Evolutionary conservation across 1,140 invertebrate species (phyloP).

Genomic region (Rhagoletis zephyria): DNA sequence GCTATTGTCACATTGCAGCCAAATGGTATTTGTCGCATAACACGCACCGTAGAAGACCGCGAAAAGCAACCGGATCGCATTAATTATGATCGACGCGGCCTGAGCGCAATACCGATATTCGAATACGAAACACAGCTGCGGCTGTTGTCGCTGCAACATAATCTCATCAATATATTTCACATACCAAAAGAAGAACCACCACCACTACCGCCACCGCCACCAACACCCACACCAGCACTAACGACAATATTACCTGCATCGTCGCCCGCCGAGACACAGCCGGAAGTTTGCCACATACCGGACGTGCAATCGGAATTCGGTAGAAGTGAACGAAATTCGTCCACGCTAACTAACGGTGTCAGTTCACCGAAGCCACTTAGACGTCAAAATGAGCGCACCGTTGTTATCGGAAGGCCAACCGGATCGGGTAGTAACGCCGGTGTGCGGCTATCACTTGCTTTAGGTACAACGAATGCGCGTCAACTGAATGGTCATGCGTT

Average conservation of each 20-base stretch:
- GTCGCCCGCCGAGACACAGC: not conserved
- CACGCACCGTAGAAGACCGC: slow-evolving; percentile 79
- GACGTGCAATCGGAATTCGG: not conserved
- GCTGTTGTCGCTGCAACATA: slow-evolving; percentile 91
- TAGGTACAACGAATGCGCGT: not conserved
- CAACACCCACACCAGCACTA: not conserved
- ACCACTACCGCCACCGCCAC: slow-evolving; percentile 5
- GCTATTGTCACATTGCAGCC: slow-evolving; percentile 68
- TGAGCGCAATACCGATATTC: slow-evolving; percentile 85
- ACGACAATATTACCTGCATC: no score
- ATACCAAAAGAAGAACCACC: slow-evolving; percentile 70
- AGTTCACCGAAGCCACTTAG: not conserved
- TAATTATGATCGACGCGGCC: slow-evolving; percentile 82
- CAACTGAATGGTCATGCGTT: slow-evolving; percentile 9
- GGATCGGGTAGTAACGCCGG: not conserved
- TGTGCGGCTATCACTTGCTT: slow-evolving; percentile 48
- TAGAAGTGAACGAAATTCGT: not conserved
- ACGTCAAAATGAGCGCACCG: slow-evolving; percentile 1
- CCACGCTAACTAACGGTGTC: not conserved
- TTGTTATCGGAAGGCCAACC: not conserved
- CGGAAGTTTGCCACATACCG: not conserved
- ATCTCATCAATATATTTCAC: slow-evolving; percentile 84
- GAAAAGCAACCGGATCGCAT: slow-evolving; percentile 85
- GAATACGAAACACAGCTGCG: slow-evolving; percentile 85
- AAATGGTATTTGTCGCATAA: slow-evolving; percentile 76